Percentiles rank a stretch among this genome's conserved stretches.
phyloP scores from a whole-genome alignment of 2,797 vertebrate species.

The Coregonus sp. region DNA sequence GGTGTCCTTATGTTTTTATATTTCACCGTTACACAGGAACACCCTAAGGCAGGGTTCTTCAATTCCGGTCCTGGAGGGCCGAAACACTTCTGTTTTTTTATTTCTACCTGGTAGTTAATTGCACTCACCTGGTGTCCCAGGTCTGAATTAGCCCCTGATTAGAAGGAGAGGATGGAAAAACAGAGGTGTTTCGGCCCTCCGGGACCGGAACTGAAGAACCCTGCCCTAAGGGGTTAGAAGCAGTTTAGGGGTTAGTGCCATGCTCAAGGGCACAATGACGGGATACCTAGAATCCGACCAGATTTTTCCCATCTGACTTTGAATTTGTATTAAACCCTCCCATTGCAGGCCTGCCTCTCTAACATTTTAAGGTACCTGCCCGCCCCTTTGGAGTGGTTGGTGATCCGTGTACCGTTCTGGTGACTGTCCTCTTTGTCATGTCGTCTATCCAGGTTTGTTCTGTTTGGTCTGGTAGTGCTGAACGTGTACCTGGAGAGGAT shows the following conservation, averaged over 20 bases:
- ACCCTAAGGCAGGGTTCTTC: no score
- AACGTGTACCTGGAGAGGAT: constrained; percentile 79
- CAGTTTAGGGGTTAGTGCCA: background rate
- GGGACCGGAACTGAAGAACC: no score
- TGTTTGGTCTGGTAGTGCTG: constrained; percentile 72
- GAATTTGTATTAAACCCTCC: background rate
- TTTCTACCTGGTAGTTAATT: no score
- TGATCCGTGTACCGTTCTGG: background rate
- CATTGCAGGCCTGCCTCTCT: background rate
- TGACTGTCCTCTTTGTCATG: background rate
- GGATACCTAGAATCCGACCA: background rate
- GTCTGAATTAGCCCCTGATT: no score
- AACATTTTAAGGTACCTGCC: background rate
- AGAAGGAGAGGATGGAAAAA: no score
- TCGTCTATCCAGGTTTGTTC: constrained; percentile 63
- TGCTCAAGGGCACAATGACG: background rate
- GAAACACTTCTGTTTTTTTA: no score
- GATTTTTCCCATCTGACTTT: background rate
- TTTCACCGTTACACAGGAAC: background rate
- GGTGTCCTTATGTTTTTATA: constrained; percentile 50
- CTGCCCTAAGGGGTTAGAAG: background rate
- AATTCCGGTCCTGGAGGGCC: no score
- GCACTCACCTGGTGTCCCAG: no score
- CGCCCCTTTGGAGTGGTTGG: no score
- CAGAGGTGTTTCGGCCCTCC: no score